Evolutionary conservation across 2,797 vertebrate species (phyloP).

Genomic region (Fistularia commersonii): DNA sequence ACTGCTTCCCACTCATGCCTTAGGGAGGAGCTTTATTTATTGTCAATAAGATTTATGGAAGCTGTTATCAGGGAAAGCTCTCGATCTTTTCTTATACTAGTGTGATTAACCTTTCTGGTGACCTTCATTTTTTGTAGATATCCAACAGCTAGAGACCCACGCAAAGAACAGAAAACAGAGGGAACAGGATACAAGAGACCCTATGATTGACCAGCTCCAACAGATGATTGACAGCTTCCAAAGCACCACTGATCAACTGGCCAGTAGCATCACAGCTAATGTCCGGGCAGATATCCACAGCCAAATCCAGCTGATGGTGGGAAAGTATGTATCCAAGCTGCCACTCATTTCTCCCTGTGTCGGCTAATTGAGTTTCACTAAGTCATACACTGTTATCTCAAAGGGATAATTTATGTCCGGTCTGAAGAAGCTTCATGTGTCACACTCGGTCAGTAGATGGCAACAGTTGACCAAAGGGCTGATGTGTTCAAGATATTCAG

Average conservation of each 20-base stretch:
- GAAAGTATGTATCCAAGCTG: slow-evolving; percentile 80
- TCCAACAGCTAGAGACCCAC: slow-evolving; percentile 92
- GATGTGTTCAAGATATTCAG: too few relatives aligned
- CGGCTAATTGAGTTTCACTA: neutral
- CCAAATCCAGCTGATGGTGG: slow-evolving; percentile 89
- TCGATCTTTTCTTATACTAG: too few relatives aligned
- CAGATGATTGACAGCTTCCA: slow-evolving; percentile 86
- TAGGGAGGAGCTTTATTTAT: too few relatives aligned
- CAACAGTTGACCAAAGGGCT: too few relatives aligned
- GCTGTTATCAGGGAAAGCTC: too few relatives aligned
- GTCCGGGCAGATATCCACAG: slow-evolving; percentile 91
- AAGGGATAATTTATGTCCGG: too few relatives aligned
- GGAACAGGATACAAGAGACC: slow-evolving; percentile 87
- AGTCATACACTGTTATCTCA: too few relatives aligned
- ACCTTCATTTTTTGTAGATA: slow-evolving; percentile 65
- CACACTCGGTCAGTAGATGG: too few relatives aligned
- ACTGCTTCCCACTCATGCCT: too few relatives aligned
- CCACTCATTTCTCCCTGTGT: neutral
- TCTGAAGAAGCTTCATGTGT: too few relatives aligned
- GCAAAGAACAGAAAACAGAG: slow-evolving; percentile 85
- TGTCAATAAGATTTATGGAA: too few relatives aligned
- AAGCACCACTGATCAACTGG: slow-evolving; percentile 85
- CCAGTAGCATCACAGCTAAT: slow-evolving; percentile 77
- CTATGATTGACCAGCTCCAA: slow-evolving; percentile 85
- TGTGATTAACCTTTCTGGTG: too few relatives aligned